A percentile compares a stretch with the other conserved stretches of the same genome.
phyloP scores from a whole-genome alignment of 2,113 vertebrate genomes.

The Erinaceus europaeus region DNA sequence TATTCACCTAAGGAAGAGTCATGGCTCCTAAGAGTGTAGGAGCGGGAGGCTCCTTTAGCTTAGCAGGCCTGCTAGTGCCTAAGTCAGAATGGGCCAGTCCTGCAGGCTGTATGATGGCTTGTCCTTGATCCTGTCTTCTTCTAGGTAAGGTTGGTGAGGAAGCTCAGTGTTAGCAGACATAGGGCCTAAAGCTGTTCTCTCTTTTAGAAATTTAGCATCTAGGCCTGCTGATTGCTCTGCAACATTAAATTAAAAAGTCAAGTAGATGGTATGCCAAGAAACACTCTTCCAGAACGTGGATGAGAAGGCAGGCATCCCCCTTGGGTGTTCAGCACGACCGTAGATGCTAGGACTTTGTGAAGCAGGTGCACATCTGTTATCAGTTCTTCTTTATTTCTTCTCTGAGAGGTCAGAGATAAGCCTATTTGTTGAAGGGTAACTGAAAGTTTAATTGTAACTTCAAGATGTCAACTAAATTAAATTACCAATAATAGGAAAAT shows the following conservation, averaged over 20 bases:
- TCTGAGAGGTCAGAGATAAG: constrained; percentile 67
- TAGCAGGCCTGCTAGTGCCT: no score
- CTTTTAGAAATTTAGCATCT: not conserved
- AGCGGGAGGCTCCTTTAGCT: no score
- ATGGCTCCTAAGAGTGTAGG: no score
- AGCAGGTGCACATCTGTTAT: constrained; percentile 56
- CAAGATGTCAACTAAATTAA: constrained; percentile 70
- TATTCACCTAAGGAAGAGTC: no score
- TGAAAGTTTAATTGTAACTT: constrained; percentile 74
- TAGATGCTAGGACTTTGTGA: no score
- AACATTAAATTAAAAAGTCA: not conserved
- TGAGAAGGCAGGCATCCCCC: not conserved
- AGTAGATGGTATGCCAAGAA: not conserved
- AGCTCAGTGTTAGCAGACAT: no score
- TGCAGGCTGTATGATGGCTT: no score
- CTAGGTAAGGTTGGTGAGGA: no score
- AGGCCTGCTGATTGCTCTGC: not conserved
- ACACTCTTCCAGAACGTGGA: not conserved
- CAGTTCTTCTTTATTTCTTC: not conserved
- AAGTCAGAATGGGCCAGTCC: no score
- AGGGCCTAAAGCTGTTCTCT: no score
- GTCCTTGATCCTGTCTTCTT: no score
- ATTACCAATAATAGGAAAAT: constrained; percentile 71
- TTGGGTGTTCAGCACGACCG: constrained; percentile 46
- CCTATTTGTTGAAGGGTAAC: constrained; percentile 65